Evolutionary conservation across 2,797 vertebrate species (phyloP).

Genomic region (Mycteria americana): DNA sequence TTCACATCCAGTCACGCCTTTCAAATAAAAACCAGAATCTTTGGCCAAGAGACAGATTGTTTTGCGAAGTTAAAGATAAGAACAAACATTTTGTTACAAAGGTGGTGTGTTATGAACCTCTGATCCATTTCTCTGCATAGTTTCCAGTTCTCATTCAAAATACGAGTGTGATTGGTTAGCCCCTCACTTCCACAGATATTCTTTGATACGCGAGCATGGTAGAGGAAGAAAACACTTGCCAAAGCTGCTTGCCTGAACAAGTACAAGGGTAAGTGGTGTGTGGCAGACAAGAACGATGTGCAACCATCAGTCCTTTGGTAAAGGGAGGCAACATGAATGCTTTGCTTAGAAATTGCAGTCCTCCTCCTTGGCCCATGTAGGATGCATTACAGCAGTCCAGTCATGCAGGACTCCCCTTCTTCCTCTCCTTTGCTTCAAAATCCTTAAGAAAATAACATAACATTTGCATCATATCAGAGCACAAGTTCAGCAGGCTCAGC

Average conservation of each 20-base stretch:
- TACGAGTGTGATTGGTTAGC: background rate
- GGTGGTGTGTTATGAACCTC: background rate
- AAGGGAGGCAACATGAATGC: background rate
- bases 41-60: background rate
- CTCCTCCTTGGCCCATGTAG: background rate
- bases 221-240: background rate
- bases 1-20: background rate
- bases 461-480: background rate
- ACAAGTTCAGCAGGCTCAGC: background rate
- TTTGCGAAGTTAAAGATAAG: background rate
- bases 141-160: background rate
- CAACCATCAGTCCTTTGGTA: background rate
- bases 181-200: background rate
- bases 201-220: background rate
- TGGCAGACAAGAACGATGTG: background rate
- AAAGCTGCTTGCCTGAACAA: background rate
- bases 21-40: background rate
- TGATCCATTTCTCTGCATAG: background rate
- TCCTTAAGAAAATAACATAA: background rate
- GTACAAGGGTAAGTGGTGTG: background rate
- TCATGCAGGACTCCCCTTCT: background rate
- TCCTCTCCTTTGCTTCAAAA: background rate
- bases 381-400: background rate
- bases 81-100: background rate
- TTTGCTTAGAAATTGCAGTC: background rate